Conservation (phyloP, 2,797 vertebrate genomes). For the Hybognathus amarus region DNA sequence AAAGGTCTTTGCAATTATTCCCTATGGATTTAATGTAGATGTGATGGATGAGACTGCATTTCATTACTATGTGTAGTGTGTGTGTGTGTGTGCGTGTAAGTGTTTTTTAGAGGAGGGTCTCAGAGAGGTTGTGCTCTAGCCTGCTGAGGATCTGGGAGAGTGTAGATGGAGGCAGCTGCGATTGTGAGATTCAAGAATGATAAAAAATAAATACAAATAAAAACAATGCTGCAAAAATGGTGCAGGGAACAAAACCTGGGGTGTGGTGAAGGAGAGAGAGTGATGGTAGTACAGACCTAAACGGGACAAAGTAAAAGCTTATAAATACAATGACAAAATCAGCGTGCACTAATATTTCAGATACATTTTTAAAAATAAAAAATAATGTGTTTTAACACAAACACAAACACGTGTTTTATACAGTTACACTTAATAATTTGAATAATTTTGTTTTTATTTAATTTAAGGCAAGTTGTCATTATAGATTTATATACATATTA, state of each 20-base stretch:
- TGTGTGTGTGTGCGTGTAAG: conserved; percentile 34
- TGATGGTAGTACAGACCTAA: background rate
- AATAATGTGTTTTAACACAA: background rate
- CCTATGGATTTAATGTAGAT: conserved; percentile 21
- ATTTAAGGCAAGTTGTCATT: background rate
- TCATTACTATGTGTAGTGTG: background rate
- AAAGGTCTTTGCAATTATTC: conserved; percentile 24
- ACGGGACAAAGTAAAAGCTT: conserved; percentile 49
- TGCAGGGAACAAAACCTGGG: conserved; percentile 59
- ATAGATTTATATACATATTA: background rate
- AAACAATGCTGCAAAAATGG: conserved; percentile 66
- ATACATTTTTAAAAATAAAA: background rate
- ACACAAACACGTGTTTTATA: background rate
- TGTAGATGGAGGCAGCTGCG: conserved; percentile 11
- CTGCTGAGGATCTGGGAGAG: conserved; percentile 46
- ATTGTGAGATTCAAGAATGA: conserved; percentile 35
- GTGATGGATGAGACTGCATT: conserved; percentile 49
- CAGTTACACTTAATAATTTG: background rate
- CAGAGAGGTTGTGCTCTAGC: conserved; percentile 56
- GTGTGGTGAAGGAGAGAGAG: conserved; percentile 64
- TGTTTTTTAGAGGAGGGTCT: conserved; percentile 48
- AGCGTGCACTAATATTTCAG: background rate
- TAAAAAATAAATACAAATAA: background rate
- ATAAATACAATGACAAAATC: background rate
- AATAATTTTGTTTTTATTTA: background rate